These are phyloP conservation scores for Lagenorhynchus albirostris DNA, from an alignment of 2,113 vertebrate species.

Conservation along the genomic window DNA sequence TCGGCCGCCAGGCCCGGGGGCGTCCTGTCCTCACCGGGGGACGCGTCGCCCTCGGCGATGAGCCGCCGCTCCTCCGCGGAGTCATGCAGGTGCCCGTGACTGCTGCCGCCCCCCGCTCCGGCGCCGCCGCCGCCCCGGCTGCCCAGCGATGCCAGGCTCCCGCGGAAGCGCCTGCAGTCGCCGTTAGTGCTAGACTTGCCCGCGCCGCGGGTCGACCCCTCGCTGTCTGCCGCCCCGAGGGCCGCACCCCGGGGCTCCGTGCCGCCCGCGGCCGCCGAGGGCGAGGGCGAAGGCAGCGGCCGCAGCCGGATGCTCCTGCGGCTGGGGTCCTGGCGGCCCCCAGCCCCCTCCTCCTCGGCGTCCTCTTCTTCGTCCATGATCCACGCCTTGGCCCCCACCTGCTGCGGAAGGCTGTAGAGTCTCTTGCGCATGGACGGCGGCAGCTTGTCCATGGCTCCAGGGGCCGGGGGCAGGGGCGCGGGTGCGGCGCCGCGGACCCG, in stretches of 20 bases:
- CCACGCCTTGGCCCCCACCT: constrained; percentile 93
- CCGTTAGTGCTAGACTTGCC: constrained; percentile 96
- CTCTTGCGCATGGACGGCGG: constrained; percentile 98
- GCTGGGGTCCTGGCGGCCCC: constrained; percentile 90
- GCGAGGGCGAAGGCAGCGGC: constrained; percentile 92
- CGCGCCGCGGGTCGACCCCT: constrained; percentile 84
- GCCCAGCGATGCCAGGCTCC: constrained; percentile 95
- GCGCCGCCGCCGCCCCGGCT: constrained; percentile 85
- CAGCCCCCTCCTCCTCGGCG: constrained; percentile 75
- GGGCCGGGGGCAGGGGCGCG: neutral
- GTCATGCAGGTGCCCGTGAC: constrained; percentile 88
- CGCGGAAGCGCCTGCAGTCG: constrained; percentile 95
- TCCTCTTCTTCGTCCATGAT: constrained; percentile 93
- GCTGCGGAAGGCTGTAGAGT: constrained; percentile 98
- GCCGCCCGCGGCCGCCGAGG: constrained; percentile 85
- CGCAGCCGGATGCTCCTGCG: constrained; percentile 95
- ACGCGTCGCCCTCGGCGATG: constrained; percentile 92
- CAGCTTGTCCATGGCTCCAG: constrained; percentile 91
- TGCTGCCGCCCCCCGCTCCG: constrained; percentile 66
- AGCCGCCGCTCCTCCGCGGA: constrained; percentile 93
- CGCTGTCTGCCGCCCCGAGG: constrained; percentile 85
- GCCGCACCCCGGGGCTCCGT: constrained; percentile 82
- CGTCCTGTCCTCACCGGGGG: constrained; percentile 86
- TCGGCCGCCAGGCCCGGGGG: constrained; percentile 82
- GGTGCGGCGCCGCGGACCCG: neutral